A percentile compares a stretch with the other conserved stretches of the same genome.
phyloP scores from a whole-genome alignment of 2,797 vertebrate genomes.

The Coccyzus lansbergi region DNA sequence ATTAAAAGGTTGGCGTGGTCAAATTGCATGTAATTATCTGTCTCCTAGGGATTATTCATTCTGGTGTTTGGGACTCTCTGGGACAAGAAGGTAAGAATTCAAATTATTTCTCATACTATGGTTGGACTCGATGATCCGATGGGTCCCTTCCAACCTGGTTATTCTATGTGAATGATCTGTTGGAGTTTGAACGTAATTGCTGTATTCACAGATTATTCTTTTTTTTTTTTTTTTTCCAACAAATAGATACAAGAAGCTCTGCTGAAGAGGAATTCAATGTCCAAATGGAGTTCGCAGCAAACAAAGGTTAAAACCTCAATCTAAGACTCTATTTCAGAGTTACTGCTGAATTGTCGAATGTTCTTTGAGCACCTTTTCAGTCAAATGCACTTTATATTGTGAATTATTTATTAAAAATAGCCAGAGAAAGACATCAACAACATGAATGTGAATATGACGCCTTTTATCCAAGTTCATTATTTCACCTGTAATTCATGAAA shows the following conservation, averaged over 20 bases:
- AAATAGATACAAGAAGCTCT: slow-evolving; percentile 84
- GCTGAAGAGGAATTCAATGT: slow-evolving; percentile 68
- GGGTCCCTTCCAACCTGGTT: too few relatives aligned
- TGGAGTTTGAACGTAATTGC: neutral
- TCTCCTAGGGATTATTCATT: slow-evolving; percentile 83
- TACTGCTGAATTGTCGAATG: neutral
- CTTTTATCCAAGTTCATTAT: neutral
- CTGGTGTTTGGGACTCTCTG: slow-evolving; percentile 81
- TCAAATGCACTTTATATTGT: neutral
- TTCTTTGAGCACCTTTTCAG: neutral
- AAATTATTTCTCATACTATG: neutral
- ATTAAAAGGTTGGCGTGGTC: neutral
- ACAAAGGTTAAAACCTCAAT: slow-evolving; percentile 79
- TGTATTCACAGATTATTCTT: slow-evolving; percentile 20
- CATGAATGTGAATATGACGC: neutral
- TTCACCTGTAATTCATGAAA: neutral
- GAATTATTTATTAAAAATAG: neutral
- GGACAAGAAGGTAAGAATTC: slow-evolving; percentile 82
- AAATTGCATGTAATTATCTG: slow-evolving; percentile 9
- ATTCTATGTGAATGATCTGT: neutral
- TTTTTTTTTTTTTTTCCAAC: slow-evolving; percentile 36
- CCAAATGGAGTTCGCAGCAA: slow-evolving; percentile 77
- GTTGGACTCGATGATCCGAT: too few relatives aligned
- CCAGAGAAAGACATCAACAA: neutral
- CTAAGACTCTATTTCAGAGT: neutral